phyloP scores from a whole-genome alignment of 2,797 vertebrate species.

The Cossypha heuglini region DNA sequence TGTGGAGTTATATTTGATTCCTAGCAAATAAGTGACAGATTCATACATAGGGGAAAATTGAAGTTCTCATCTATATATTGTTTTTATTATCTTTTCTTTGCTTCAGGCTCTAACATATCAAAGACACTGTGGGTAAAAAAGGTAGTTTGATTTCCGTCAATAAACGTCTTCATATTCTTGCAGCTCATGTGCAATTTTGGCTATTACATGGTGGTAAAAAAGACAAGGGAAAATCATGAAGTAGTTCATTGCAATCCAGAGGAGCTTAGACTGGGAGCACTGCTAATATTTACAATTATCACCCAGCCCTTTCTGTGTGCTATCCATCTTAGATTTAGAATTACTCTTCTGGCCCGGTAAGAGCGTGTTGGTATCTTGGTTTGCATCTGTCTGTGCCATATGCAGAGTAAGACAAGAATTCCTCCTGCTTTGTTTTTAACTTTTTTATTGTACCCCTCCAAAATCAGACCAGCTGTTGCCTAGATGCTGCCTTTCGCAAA shows the following conservation, averaged over 20 bases:
- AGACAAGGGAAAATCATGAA: neutral
- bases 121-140: constrained; percentile 56
- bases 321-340: constrained; percentile 9
- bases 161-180: constrained; percentile 63
- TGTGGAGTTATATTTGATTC: constrained; percentile 70
- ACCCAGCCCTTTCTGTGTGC: neutral
- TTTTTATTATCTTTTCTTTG: constrained; percentile 74
- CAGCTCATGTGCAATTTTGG: constrained; percentile 34
- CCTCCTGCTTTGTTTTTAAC: neutral
- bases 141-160: constrained; percentile 68
- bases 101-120: constrained; percentile 68
- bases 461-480: constrained; percentile 51
- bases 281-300: constrained; percentile 51
- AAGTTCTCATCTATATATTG: constrained; percentile 67
- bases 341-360: constrained; percentile 32
- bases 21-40: constrained; percentile 67
- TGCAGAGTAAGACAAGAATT: constrained; percentile 18
- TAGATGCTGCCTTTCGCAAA: neutral
- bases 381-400: constrained; percentile 56
- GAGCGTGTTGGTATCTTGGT: neutral
- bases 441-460: constrained; percentile 42
- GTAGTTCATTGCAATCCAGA: constrained; percentile 60
- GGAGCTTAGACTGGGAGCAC: constrained; percentile 6
- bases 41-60: constrained; percentile 69
- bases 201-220: constrained; percentile 34